Evolutionary conservation across 2,113 vertebrate genomes (phyloP), one percentile per base, ranked within the genome.

Genomic region (Calonectris borealis): DNA sequence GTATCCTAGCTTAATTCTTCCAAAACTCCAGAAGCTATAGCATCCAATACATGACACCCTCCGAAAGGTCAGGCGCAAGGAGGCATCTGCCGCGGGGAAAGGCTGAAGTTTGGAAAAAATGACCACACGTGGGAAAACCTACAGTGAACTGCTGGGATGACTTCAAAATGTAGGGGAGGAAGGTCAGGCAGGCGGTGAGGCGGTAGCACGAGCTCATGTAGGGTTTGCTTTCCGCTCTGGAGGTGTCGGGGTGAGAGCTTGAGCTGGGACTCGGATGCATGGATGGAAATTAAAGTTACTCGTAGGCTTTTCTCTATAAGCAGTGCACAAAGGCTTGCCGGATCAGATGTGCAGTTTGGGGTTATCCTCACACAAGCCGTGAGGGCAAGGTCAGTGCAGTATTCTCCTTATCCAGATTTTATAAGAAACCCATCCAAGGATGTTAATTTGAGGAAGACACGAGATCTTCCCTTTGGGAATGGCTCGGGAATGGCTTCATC

Each of bases 391-490:
- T 24, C 79, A 4, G 42, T 12, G 32, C 83, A 22, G 8, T 20
- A 2, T 66, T 44, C 58, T 31, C 54, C 76, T 86, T 2, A 6
- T 66, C 77, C 90, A 16, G 44, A 22, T 38, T 83, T 77, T 7
- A 9, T 3, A 11, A 58, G 91, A 27, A 88, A 42, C 36, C 44
- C 64, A 86, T 96, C 92, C 94, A 91, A 89, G 81, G 55, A 13
- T 71, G 44, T 62, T 16, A 9, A 12, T 19, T 26, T 11, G 64
- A 36, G 66, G 48, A 89, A 81, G 78, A 34, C 95, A 96, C 7
- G 51, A 92, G 96, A 94, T 48, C 92, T 96, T 84, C 90, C 96
- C 87, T 62, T 54, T 15, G 92, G 94, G 95, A 86, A 61, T 3
- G 18, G 46, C 73, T 69, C n/a, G 20, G 60, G 68, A 79, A 85